phyloP scores from a whole-genome alignment of 2,113 vertebrate species.

The Chiloscyllium plagiosum region DNA sequence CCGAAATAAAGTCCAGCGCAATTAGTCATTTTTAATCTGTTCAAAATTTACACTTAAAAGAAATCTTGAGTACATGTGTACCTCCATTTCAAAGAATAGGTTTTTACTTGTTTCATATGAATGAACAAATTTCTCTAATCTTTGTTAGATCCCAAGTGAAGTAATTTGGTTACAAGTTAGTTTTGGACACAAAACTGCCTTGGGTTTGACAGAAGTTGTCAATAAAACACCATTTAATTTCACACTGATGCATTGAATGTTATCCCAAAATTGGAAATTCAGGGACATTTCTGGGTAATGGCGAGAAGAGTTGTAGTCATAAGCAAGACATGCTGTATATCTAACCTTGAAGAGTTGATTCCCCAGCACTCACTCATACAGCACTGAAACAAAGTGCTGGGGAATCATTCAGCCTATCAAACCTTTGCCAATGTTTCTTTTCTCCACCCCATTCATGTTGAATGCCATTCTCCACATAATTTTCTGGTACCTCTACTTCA shows the following conservation, averaged over 20 bases:
- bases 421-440: not conserved
- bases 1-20: not conserved
- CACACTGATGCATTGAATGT: not conserved
- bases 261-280: not conserved
- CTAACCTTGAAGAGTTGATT: not conserved
- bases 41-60: not conserved
- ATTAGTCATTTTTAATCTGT: not conserved
- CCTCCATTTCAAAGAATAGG: not conserved
- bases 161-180: not conserved
- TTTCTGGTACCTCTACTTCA: not conserved
- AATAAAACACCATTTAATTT: not conserved
- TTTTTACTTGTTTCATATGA: not conserved
- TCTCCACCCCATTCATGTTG: not conserved
- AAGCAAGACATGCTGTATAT: too few species aligned
- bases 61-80: not conserved
- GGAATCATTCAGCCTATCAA: not conserved
- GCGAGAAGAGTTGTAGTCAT: not conserved
- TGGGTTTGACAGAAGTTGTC: not conserved
- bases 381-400: not conserved
- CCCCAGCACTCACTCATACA: not conserved
- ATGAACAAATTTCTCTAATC: not conserved
- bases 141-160: not conserved
- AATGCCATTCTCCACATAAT: not conserved
- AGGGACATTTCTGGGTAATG: not conserved
- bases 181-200: not conserved